Percentiles rank a stretch among this genome's conserved stretches.
Evolutionary conservation across 1,140 invertebrate genomes (phyloP).

Genomic region (Drosophila carrolli): DNA sequence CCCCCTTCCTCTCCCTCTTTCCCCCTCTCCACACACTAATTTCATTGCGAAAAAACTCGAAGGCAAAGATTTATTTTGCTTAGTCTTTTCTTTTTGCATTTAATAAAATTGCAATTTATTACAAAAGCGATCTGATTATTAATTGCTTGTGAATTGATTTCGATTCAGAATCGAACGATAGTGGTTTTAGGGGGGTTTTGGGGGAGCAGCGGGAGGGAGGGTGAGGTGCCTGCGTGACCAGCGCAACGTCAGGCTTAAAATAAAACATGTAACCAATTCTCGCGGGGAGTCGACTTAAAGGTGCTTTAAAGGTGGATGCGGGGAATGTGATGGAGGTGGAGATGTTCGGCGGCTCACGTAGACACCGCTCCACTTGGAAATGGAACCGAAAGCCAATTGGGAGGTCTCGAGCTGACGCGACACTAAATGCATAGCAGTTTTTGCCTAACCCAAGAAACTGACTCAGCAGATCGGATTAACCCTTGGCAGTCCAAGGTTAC

Average conservation of each 20-base stretch:
- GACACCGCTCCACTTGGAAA: conserved; percentile 36
- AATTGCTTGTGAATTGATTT: conserved; percentile 77
- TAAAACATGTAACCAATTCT: conserved; percentile 43
- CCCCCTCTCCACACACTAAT: conserved; percentile 36
- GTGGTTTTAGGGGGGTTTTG: neutral
- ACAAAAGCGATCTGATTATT: conserved; percentile 78
- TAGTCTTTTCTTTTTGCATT: conserved; percentile 44
- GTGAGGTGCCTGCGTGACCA: conserved; percentile 60
- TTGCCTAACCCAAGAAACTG: conserved; percentile 26
- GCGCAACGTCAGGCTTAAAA: conserved; percentile 56
- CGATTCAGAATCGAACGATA: conserved; percentile 37
- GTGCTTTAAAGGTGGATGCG: conserved; percentile 30
- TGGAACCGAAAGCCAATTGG: conserved; percentile 4
- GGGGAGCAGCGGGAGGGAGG: neutral
- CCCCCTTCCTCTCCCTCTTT: neutral
- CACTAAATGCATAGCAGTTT: conserved; percentile 23
- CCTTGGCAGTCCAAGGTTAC: neutral
- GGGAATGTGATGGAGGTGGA: conserved; percentile 14
- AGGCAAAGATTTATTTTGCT: conserved; percentile 43
- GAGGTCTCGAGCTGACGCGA: conserved; percentile 27
- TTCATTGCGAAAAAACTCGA: conserved; percentile 50
- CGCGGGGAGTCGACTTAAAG: conserved; percentile 15
- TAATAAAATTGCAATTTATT: conserved; percentile 80
- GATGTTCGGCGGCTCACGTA: conserved; percentile 54
- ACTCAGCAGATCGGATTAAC: conserved; percentile 35